phyloP scores from a whole-genome alignment of 37 sponge, comb jelly and placozoan species.

The Cladorhizidae sp. region DNA sequence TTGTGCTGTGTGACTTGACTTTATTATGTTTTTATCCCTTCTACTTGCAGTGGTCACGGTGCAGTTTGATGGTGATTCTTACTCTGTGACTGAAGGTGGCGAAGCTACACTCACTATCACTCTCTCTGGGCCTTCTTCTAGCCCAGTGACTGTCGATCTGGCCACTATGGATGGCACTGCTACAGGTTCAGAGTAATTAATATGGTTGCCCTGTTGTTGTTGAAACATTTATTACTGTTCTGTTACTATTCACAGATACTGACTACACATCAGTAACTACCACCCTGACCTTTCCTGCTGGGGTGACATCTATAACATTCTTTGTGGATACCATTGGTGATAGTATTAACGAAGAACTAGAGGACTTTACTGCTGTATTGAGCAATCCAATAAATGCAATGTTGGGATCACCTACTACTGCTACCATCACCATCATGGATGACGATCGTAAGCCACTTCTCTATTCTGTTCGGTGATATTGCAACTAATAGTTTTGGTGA shows the following conservation, averaged over 20 bases:
- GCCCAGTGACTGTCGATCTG: not conserved
- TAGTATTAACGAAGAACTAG: constrained; percentile 12
- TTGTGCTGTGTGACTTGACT: not conserved
- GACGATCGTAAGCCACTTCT: constrained; percentile 50
- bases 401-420: not conserved
- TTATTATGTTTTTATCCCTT: too few relatives aligned
- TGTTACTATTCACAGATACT: not conserved
- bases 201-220: not conserved
- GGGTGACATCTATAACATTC: not conserved
- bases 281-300: constrained; percentile 20
- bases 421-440: constrained; percentile 25
- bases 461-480: too few relatives aligned
- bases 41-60: constrained; percentile 2
- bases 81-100: constrained; percentile 37
- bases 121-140: not conserved
- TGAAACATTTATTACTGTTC: not conserved
- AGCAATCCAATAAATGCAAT: not conserved
- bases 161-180: constrained; percentile 14
- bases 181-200: too few relatives aligned
- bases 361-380: constrained; percentile 35
- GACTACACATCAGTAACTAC: constrained; percentile 21
- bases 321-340: constrained; percentile 30
- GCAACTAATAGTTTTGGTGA: too few relatives aligned
- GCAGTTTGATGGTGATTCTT: constrained; percentile 37
- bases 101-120: constrained; percentile 4